phyloP scores from a whole-genome alignment of 1,140 invertebrate species.

The Atopsyche davidsoni region DNA sequence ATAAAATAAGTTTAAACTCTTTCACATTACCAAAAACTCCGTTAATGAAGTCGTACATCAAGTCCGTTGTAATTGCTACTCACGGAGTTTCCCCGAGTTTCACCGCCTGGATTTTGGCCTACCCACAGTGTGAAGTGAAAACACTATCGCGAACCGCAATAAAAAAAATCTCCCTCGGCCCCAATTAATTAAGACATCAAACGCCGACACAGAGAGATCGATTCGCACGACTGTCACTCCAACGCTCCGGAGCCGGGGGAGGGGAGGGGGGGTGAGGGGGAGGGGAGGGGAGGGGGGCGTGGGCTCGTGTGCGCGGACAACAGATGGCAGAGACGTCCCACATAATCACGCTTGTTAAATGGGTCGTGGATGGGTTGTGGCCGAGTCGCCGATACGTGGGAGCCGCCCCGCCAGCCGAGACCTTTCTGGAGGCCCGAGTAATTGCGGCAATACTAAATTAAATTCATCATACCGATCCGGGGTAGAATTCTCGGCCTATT shows the following conservation, averaged over 20 bases:
- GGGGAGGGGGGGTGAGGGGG: not conserved
- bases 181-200: too few species aligned
- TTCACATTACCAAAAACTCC: too few species aligned
- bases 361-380: conserved; percentile 28
- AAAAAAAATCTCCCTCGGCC: too few species aligned
- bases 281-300: not conserved
- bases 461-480: not conserved
- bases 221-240: too few species aligned
- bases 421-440: not conserved
- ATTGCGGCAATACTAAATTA: conserved; percentile 6
- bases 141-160: too few species aligned
- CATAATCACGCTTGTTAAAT: conserved; percentile 31
- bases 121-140: too few species aligned
- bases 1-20: too few species aligned
- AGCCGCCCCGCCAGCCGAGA: not conserved
- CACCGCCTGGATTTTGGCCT: too few species aligned
- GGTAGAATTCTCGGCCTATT: conserved; percentile 5
- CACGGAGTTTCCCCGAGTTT: too few species aligned
- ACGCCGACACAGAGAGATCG: too few species aligned
- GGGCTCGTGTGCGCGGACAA: conserved; percentile 10
- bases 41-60: too few species aligned
- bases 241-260: not conserved
- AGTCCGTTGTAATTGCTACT: too few species aligned
- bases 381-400: conserved; percentile 27
- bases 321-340: conserved; percentile 27